Evolutionary conservation across 2,888 invertebrate species (phyloP), one percentile per base, ranked within the genome.

Genomic region (Neelides folsomi): DNA sequence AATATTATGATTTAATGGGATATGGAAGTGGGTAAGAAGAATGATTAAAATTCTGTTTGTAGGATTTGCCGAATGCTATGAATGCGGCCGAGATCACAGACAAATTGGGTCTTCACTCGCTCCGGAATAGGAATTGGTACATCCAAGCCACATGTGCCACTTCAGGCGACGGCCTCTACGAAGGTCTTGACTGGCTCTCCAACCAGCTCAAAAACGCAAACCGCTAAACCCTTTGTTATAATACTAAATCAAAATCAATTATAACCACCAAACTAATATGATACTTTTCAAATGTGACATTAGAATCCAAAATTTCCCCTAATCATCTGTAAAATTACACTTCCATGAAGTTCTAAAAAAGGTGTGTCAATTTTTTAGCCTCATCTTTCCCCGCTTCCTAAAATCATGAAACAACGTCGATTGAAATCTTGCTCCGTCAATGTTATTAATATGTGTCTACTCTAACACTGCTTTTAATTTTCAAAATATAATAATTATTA

Each of bases 51-150:
- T 46, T 50, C 34, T 40, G 35, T 39, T 46, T 15, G 50, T 61
- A 93, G 89, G 98, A 98, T 81, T 80, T 98, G 78, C 97, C 97
- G 69, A 98, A 98, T 75, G 97, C 97, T 67, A 98, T 98, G 97
- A 97, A 94, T 74, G 95, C 97, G 64, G 95, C 97, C 60, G 98
- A 98, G 79, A 94, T 98, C 67, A 98, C 97, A 68, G 97, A 98
- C 77, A 98, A 97, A 80, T 79, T 98, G 72, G 94, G 94, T 62
- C 81, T 98, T 73, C 97, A 97, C 75, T 90, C 92, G 71, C 78
- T 97, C 74, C 83, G 95, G 74, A 94, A 95, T 78, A 87, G 95
- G 73, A 89, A 92, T 76, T 92, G 92, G 92, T 92, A 90, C 77
- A 92, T 92, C 71, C 92, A 90, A 76, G 88, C 90, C 70, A 90